Base-by-base conservation (phyloP, 2,797 vertebrate species). In the Sciurus carolinensis region DNA sequence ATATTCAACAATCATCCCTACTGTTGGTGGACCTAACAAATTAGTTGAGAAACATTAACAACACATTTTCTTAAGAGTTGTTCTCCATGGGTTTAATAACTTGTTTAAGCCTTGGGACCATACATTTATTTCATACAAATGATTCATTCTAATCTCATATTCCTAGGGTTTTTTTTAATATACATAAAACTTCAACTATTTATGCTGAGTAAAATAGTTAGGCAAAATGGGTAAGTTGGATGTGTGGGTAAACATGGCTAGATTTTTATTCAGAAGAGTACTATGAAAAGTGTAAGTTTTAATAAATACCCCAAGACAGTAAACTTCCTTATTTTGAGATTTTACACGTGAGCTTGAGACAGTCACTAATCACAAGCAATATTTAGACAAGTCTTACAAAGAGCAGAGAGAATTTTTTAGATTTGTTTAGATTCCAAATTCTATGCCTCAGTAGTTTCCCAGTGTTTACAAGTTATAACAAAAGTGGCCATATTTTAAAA, bases 241-340 rank as follows among this genome's bases (percentile, higher is more conserved):
- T 52, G 5, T 75, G 7, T 87, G 28, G 18, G 30, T 89, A 75
- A 89, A n/a, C 36, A 67, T 28, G 52, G 36, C 26, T 81, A 90
- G 50, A 50, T 71, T 80, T 95, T 95, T 97, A 85, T 93, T 81
- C 44, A 90, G 30, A 91, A 88, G n/a, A 66, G 71, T 72, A 66
- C 36, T 72, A 76, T 87, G 30, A 66, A 95, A 93, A 72, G 77
- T 33, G 5, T 92, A 94, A 54, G 36, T 81, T 64, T 76, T 76
- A 81, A 57, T 86, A 93, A 96, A 75, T 76, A 90, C 1, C 71
- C 1, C 2, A 9, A 93, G 26, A 71, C n/a, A 50, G 84, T 28
- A 88, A 86, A 69, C 33, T 67, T 76, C 52, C 28, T 91, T 82
- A 77, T 76, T 80, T 75, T 71, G 42, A 76, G 44, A 87, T 72